A percentile compares a stretch with the other conserved stretches of the same genome.
phyloP scores from a whole-genome alignment of 1,140 invertebrate genomes.

The Tigriopus japonicus region DNA sequence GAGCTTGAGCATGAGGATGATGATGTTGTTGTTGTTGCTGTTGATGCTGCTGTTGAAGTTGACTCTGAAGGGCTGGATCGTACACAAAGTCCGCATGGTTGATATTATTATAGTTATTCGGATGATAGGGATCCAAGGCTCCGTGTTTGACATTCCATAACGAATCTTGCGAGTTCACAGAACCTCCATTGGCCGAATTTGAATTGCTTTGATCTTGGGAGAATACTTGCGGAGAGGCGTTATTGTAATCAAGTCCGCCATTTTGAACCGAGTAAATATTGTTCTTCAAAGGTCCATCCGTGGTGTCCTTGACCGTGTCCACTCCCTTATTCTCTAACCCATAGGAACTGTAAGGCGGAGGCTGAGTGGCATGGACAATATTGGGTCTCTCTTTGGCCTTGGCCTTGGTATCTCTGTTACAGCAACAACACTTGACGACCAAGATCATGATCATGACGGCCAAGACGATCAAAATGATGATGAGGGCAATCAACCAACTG shows the following conservation, averaged over 20 bases:
- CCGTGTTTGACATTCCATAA: constrained; percentile 65
- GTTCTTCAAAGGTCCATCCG: background rate
- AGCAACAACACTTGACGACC: constrained; percentile 62
- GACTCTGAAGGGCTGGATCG: background rate
- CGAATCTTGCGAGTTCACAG: constrained; percentile 82
- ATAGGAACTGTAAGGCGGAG: constrained; percentile 53
- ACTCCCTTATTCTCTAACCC: constrained; percentile 67
- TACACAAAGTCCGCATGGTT: background rate
- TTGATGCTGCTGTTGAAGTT: constrained; percentile 15
- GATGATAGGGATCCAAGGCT: constrained; percentile 12
- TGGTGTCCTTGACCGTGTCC: constrained; percentile 8
- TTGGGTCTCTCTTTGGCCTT: constrained; percentile 48
- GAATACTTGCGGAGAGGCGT: constrained; percentile 45
- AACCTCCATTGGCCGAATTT: constrained; percentile 56
- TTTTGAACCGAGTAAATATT: background rate
- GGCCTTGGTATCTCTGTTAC: constrained; percentile 50
- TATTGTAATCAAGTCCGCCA: background rate
- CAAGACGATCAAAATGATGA: constrained; percentile 59
- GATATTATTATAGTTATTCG: constrained; percentile 8
- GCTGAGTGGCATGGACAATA: constrained; percentile 44
- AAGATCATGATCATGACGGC: constrained; percentile 56
- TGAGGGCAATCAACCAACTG: constrained; percentile 46
- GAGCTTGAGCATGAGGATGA: background rate
- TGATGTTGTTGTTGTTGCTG: constrained; percentile 14
- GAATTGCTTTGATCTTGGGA: constrained; percentile 74